Conservation (phyloP, 2,888 invertebrate species). For the Asteroscopus sphinx region DNA sequence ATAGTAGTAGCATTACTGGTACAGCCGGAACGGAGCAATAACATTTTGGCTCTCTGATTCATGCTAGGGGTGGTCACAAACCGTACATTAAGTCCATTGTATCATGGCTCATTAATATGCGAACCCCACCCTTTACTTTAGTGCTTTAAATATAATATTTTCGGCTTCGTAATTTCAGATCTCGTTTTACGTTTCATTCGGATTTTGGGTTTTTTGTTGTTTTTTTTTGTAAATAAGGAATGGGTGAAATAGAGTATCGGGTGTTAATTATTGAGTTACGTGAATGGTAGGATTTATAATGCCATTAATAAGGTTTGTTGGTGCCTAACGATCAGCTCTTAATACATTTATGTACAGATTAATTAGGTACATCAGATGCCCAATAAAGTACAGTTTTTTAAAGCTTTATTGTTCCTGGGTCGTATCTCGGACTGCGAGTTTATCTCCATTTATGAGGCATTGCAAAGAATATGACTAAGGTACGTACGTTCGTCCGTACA, state of each 20-base stretch:
- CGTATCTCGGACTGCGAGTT: too few species aligned
- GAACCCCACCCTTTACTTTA: slow-evolving; percentile 41
- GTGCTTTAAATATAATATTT: slow-evolving; percentile 49
- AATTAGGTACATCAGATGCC: neutral
- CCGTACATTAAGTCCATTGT: slow-evolving; percentile 48
- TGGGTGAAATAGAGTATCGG: neutral
- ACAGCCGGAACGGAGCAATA: slow-evolving; percentile 50
- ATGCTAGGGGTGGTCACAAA: slow-evolving; percentile 53
- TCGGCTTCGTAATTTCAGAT: slow-evolving; percentile 33
- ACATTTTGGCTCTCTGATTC: slow-evolving; percentile 61
- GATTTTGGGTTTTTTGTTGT: slow-evolving; percentile 2
- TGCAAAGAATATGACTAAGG: too few species aligned
- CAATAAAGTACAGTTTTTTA: too few species aligned
- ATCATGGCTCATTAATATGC: slow-evolving; percentile 56
- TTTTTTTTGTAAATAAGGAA: slow-evolving; percentile 10
- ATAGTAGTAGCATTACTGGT: slow-evolving; percentile 42
- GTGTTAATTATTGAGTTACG: slow-evolving; percentile 1
- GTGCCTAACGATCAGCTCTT: too few species aligned
- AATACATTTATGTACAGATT: neutral
- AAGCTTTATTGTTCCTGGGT: too few species aligned
- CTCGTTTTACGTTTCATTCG: slow-evolving; percentile 33
- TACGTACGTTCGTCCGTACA: too few species aligned
- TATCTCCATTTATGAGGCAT: too few species aligned
- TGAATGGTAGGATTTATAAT: neutral
- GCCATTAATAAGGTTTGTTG: too few species aligned